Conservation (phyloP, 1,140 invertebrate species). For the Eubasilissa regina region DNA sequence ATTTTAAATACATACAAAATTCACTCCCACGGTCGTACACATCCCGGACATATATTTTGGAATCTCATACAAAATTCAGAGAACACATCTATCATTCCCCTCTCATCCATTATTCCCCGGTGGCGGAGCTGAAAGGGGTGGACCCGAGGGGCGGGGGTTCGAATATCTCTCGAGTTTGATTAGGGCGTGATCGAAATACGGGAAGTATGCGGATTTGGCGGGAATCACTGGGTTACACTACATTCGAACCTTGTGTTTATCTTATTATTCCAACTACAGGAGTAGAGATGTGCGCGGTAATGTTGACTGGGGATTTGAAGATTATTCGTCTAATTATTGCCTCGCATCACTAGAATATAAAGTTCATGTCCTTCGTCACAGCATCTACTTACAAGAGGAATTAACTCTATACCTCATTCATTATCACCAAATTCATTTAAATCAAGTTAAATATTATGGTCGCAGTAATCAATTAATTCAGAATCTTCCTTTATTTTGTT, state of each 20-base stretch:
- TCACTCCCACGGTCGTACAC: background rate
- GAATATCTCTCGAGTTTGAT: slow-evolving; percentile 39
- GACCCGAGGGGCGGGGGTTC: background rate
- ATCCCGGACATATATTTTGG: slow-evolving; percentile 42
- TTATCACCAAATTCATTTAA: no score
- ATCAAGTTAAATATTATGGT: no score
- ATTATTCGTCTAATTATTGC: slow-evolving; percentile 9
- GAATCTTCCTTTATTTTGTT: no score
- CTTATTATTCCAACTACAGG: background rate
- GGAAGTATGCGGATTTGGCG: slow-evolving; percentile 28
- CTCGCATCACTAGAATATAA: background rate
- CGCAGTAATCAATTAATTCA: no score
- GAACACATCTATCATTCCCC: slow-evolving; percentile 56
- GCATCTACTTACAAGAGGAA: no score
- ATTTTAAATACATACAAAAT: slow-evolving; percentile 28
- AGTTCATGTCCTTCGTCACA: background rate
- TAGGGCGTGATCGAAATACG: slow-evolving; percentile 36
- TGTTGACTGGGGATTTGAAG: slow-evolving; percentile 1
- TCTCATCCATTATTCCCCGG: slow-evolving; percentile 57
- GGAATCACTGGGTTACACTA: slow-evolving; percentile 16
- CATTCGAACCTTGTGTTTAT: slow-evolving; percentile 12
- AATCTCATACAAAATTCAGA: slow-evolving; percentile 58
- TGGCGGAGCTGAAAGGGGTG: background rate
- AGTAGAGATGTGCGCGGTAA: background rate
- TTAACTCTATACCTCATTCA: no score